Evolutionary conservation across 2,888 invertebrate species (phyloP).

Genomic region (Pegoplata infirma): DNA sequence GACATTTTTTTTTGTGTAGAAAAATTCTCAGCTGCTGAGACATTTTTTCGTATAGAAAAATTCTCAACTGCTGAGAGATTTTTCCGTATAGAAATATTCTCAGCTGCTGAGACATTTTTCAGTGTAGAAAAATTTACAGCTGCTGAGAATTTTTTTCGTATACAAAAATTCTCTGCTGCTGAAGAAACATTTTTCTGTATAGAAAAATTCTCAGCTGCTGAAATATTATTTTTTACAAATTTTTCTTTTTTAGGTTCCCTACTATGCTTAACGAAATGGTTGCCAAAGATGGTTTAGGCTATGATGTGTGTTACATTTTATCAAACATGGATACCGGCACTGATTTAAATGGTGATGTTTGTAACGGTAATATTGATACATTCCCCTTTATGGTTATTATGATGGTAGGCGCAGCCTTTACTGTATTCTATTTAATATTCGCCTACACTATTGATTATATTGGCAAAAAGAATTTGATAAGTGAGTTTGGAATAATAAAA

Average conservation of each 20-base stretch:
- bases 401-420: constrained; percentile 83
- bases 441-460: constrained; percentile 81
- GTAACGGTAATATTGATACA: constrained; percentile 80
- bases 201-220: too few relatives aligned
- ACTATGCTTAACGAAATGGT: constrained; percentile 73
- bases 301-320: constrained; percentile 70
- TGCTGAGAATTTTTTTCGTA: too few relatives aligned
- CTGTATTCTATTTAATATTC: constrained; percentile 82
- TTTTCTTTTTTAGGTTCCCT: constrained; percentile 69
- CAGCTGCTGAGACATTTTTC: too few relatives aligned
- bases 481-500: constrained; percentile 70
- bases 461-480: constrained; percentile 81
- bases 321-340: constrained; percentile 51
- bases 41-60: too few relatives aligned
- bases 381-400: constrained; percentile 83
- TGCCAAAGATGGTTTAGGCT: constrained; percentile 72
- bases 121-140: too few relatives aligned
- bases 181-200: too few relatives aligned
- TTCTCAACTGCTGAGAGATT: too few relatives aligned
- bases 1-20: too few relatives aligned
- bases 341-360: constrained; percentile 67
- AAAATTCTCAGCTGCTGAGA: too few relatives aligned
- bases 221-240: too few relatives aligned
- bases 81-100: too few relatives aligned
- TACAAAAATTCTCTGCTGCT: too few relatives aligned